Percentiles rank a stretch among this genome's conserved stretches.
Conservation (phyloP, 2,797 vertebrate genomes). For the Mormyrus hasselquistii region DNA sequence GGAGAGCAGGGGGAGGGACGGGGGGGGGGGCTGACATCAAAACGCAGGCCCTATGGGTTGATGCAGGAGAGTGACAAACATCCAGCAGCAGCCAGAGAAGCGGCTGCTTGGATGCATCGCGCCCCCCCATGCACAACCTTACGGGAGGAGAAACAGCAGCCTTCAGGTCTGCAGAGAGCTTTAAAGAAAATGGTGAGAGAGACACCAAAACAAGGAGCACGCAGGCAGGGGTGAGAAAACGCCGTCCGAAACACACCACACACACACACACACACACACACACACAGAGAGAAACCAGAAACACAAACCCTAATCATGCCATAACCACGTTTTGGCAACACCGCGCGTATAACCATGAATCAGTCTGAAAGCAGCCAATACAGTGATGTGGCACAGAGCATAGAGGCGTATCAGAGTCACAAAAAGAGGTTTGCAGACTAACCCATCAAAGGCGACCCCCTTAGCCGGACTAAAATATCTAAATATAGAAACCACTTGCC, state of each 20-base stretch:
- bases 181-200: not conserved
- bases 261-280: slow-evolving; percentile 35
- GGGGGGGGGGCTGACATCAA: not conserved
- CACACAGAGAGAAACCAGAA: slow-evolving; percentile 18
- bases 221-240: not conserved
- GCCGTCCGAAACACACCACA: slow-evolving; percentile 24
- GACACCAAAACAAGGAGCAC: not conserved
- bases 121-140: not conserved
- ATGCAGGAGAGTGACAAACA: not conserved
- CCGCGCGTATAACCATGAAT: not conserved
- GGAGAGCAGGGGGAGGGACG: not conserved
- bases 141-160: not conserved
- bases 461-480: not conserved
- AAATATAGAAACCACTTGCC: not conserved
- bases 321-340: slow-evolving; percentile 27
- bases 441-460: not conserved
- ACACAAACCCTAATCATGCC: slow-evolving; percentile 41
- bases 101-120: not conserved
- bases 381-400: not conserved
- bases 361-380: not conserved
- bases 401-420: not conserved
- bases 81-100: not conserved
- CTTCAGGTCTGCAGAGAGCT: not conserved
- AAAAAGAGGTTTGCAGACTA: not conserved
- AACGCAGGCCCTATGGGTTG: not conserved